Evolutionary conservation across 2,113 vertebrate genomes (phyloP).

Genomic region (Strix uralensis): DNA sequence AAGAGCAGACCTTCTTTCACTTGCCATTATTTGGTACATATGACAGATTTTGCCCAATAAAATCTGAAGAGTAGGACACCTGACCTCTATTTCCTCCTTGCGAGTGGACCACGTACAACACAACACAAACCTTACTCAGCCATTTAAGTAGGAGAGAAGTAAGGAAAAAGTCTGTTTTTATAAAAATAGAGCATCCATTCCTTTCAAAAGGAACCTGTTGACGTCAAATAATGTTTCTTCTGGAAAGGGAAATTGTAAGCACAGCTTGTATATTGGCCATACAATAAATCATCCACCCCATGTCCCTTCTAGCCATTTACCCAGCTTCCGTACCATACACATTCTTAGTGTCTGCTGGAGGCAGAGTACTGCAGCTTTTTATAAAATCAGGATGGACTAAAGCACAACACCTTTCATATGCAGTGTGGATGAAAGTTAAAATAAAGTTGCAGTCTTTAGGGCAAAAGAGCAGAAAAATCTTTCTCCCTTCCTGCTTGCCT

Average conservation of each 20-base stretch:
- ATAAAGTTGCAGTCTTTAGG: not conserved
- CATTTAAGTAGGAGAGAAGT: not conserved
- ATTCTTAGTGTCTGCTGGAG: accelerated
- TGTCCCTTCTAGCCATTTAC: not conserved
- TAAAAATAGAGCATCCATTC: not conserved
- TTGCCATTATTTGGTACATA: not conserved
- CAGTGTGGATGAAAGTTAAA: not conserved
- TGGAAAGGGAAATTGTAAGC: not conserved
- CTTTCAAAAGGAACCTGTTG: not conserved
- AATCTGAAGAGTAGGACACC: not conserved
- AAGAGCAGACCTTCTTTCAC: not conserved
- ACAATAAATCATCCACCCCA: not conserved
- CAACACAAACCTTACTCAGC: not conserved
- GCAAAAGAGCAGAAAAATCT: not conserved
- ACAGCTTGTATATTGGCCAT: not conserved
- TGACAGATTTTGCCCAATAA: not conserved
- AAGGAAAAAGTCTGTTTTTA: not conserved
- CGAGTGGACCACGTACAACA: accelerated
- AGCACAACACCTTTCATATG: not conserved
- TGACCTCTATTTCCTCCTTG: not conserved
- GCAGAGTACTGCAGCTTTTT: not conserved
- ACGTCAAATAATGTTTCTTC: not conserved
- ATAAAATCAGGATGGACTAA: not conserved
- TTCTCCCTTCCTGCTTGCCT: not conserved
- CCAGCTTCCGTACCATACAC: accelerated